Percentiles rank a stretch among this genome's conserved stretches.
phyloP scores from a whole-genome alignment of 1,140 invertebrate genomes.

The Drosophila pectinifera region DNA sequence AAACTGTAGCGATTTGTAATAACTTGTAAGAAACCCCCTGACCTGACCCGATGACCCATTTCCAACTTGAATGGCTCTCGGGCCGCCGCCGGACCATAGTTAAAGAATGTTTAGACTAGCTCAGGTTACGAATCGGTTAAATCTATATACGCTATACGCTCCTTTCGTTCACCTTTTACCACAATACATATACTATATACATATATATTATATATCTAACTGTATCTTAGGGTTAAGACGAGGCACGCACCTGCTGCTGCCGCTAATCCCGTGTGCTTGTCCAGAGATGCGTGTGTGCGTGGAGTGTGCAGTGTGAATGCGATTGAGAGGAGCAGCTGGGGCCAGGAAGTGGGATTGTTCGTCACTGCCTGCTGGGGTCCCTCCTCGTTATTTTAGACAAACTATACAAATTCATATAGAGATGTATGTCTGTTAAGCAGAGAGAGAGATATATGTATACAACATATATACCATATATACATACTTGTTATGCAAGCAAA shows the following conservation, averaged over 20 bases:
- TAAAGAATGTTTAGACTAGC: slow-evolving; percentile 82
- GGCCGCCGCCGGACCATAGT: slow-evolving; percentile 75
- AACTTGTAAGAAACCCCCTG: slow-evolving; percentile 14
- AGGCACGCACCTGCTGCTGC: too few species aligned
- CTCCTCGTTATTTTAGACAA: slow-evolving; percentile 66
- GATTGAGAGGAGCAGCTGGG: slow-evolving; percentile 7
- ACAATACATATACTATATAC: slow-evolving; percentile 19
- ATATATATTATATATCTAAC: slow-evolving; percentile 21
- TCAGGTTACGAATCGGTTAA: slow-evolving; percentile 72
- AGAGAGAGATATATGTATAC: slow-evolving; percentile 44
- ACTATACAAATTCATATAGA: slow-evolving; percentile 63
- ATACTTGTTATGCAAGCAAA: slow-evolving; percentile 54
- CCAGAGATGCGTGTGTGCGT: slow-evolving; percentile 13
- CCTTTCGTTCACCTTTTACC: slow-evolving; percentile 9
- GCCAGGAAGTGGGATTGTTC: not conserved
- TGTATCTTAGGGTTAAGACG: slow-evolving; percentile 29
- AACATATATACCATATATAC: slow-evolving; percentile 28
- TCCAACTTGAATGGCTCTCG: slow-evolving; percentile 31
- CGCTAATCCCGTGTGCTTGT: too few species aligned
- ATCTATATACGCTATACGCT: slow-evolving; percentile 39
- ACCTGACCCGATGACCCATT: slow-evolving; percentile 8
- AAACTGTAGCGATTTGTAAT: slow-evolving; percentile 31
- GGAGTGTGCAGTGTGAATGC: slow-evolving; percentile 28
- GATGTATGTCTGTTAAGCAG: slow-evolving; percentile 17
- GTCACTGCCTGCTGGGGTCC: slow-evolving; percentile 14